Evolutionary conservation across 2,888 invertebrate species (phyloP), one percentile per base, ranked within the genome.

Genomic region (Rhagophthalmus giganteus): DNA sequence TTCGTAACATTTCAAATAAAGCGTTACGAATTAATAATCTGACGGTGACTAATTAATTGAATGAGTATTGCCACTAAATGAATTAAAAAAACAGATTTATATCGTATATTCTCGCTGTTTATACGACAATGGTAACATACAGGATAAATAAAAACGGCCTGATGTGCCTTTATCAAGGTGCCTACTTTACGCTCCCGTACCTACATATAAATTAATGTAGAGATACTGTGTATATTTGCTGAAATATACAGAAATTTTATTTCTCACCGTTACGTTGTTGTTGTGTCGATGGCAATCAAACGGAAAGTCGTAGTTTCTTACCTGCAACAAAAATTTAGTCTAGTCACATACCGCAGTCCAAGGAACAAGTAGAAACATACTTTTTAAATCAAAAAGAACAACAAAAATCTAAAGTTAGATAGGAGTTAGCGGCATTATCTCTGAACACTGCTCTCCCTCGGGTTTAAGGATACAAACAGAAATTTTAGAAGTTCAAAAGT

Each of bases 321-420:
- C 30, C 28, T 28, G 39, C 2, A 61, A 64, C 58, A 54, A 54
- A 61, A 61, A 61, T 57, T 57, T 38, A 69, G 67, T 67, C 69
- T 60, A 67, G 68, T 69, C 69, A 68, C 67, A 68, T 63, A 64
- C 62, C 15, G 52, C 52, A 44, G 45, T 48, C 60, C 42, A 57
- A 54, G 61, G 47, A 64, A 65, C 62, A 48, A 53, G 53, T 62
- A 55, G 58, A 60, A 64, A 63, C 66, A 64, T 67, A 64, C 65
- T 63, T 61, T 57, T 61, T 55, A 64, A 68, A 69, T 68, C 66
- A 64, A 67, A 67, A 69, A 68, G 69, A 69, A 68, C 69, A 69
- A 69, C 69, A 68, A 66, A 68, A 67, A 68, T 65, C 64, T 60
- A 61, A 66, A 67, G 64, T 69, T 64, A 57, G 63, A 44, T 60